Evolutionary conservation across 2,113 vertebrate genomes (phyloP), one percentile per base, ranked within the genome.

Genomic region (Xyrauchen texanus): DNA sequence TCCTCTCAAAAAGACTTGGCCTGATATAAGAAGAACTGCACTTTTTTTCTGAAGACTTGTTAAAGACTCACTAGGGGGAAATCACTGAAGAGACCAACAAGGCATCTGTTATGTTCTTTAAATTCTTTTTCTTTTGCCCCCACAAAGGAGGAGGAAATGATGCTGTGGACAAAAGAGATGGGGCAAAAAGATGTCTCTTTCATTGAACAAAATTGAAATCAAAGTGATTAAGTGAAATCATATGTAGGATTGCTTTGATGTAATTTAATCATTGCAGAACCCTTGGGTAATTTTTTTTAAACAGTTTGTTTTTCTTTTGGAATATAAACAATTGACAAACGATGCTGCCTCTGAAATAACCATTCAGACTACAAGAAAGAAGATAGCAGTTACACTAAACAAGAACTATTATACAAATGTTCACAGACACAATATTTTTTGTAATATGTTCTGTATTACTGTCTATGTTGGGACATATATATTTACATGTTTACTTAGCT

Each of bases 1-100:
- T 82, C 65, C 78, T 87, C 88, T 87, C 88, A 81, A 91, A 89
- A 71, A 88, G 87, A 81, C 77, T 62, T 85, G 78, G 81, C 80
- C 71, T 62, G 68, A 78, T 62, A 82, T 84, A 82, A 83, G 76
- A 90, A 82, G 60, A 74, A 82, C 73, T 82, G 78, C 71, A 77
- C 62, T 87, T 88, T 84, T 88, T 87, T 86, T 90, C 88, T 85
- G 80, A 67, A 85, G 84, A 77, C 78, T 85, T 44, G 66, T 68
- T 92, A 86, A 92, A 87, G 71, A 73, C 58, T 65, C 68, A 63
- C 74, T 34, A 58, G 79, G 65, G 61, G 71, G 60, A 68, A 81
- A 69, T 77, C 68, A 77, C 74, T 71, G 78, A 4, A 4, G 53
- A 77, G 78, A 74, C 60, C 81, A 66, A 57, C 52, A 85, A 88